These are phyloP conservation scores for Eupithecia tripunctaria DNA, from an alignment of 2,888 invertebrate species.

Conservation along the genomic window DNA sequence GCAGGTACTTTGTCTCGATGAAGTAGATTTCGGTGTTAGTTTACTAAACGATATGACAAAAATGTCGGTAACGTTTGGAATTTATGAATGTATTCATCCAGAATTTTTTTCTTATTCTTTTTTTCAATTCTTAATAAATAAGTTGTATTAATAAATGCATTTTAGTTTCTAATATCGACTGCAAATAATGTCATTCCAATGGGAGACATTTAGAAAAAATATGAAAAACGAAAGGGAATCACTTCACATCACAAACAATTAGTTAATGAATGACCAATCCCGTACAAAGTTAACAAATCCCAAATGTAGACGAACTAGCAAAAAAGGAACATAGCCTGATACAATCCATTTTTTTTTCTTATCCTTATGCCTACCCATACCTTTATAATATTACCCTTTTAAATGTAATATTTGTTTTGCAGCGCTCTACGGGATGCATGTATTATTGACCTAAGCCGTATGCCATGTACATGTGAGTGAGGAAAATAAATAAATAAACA, in stretches of 20 bases:
- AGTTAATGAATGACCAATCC: background rate
- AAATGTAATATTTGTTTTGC: too few relatives aligned
- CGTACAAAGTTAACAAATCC: background rate
- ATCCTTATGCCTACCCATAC: too few relatives aligned
- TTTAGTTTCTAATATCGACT: background rate
- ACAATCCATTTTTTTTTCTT: too few relatives aligned
- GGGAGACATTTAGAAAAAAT: background rate
- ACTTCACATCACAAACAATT: background rate
- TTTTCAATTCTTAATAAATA: too few relatives aligned
- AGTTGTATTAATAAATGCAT: background rate
- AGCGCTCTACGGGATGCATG: too few relatives aligned
- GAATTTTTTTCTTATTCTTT: too few relatives aligned
- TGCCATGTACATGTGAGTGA: too few relatives aligned
- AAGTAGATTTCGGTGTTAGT: conserved; percentile 1
- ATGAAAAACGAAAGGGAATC: background rate
- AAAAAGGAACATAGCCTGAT: too few relatives aligned
- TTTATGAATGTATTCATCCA: too few relatives aligned
- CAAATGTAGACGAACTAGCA: background rate
- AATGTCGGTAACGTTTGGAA: background rate
- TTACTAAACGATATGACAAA: background rate
- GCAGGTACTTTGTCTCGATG: conserved; percentile 7
- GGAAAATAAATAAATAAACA: too few relatives aligned
- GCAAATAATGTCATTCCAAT: background rate
- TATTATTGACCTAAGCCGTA: too few relatives aligned
- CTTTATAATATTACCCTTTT: too few relatives aligned